These are phyloP conservation scores for Xylota segnis DNA, from an alignment of 2,888 invertebrate genomes.

Conservation along the genomic window DNA sequence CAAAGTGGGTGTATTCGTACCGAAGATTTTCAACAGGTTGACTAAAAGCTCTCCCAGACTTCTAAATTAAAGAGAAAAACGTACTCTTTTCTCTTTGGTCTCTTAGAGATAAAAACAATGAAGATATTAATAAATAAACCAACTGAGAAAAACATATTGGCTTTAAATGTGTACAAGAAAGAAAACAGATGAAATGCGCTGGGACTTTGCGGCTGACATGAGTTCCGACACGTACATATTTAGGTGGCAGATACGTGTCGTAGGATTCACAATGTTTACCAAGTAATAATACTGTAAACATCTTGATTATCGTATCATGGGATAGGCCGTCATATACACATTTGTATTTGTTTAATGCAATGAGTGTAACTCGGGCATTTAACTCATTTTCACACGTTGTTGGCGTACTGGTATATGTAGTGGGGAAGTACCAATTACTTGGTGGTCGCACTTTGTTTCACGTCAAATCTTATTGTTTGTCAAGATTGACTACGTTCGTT, in stretches of 20 bases:
- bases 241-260: constrained; percentile 49
- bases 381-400: background rate
- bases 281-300: constrained; percentile 38
- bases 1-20: constrained; percentile 15
- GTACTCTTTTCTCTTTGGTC: background rate
- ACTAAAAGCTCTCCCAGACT: constrained; percentile 28
- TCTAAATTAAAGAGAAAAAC: constrained; percentile 14
- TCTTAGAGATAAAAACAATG: background rate
- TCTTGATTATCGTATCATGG: constrained; percentile 29
- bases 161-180: constrained; percentile 42
- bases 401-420: background rate
- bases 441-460: background rate
- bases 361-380: background rate
- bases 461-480: background rate
- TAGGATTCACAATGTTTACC: constrained; percentile 14
- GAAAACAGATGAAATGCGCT: constrained; percentile 34
- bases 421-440: background rate
- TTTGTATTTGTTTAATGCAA: background rate
- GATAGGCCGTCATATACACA: constrained; percentile 6
- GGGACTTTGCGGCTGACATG: constrained; percentile 47
- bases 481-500: background rate
- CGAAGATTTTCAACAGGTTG: constrained; percentile 43
- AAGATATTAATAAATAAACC: constrained; percentile 35
- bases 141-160: constrained; percentile 27
- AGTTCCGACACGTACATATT: constrained; percentile 68